phyloP scores from a whole-genome alignment of 1,140 invertebrate species.

The Drosophila pruinosa region DNA sequence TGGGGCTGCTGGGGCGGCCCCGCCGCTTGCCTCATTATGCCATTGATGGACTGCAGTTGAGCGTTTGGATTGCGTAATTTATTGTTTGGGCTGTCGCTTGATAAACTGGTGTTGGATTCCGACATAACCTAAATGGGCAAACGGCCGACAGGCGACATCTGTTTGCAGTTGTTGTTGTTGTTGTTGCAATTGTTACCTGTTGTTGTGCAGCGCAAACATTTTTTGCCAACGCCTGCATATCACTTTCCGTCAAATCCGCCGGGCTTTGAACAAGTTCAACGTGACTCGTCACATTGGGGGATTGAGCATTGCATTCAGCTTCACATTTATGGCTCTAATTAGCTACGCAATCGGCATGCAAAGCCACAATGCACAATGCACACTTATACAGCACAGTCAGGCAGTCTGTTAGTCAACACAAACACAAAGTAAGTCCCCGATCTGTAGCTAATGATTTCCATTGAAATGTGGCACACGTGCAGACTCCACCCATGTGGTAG shows the following conservation, averaged over 20 bases:
- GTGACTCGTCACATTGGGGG: slow-evolving; percentile 21
- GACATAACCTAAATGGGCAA: slow-evolving; percentile 69
- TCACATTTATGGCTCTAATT: slow-evolving; percentile 74
- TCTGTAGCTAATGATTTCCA: slow-evolving; percentile 44
- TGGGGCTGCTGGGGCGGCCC: slow-evolving; percentile 36
- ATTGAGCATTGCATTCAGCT: slow-evolving; percentile 29
- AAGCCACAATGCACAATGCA: slow-evolving; percentile 27
- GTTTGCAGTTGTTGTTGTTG: slow-evolving; percentile 33
- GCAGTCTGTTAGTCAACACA: neutral
- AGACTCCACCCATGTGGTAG: slow-evolving; percentile 51
- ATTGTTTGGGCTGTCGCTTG: slow-evolving; percentile 78
- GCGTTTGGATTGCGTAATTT: slow-evolving; percentile 82
- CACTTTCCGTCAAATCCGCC: slow-evolving; percentile 71
- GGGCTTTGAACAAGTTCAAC: slow-evolving; percentile 52
- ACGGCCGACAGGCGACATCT: slow-evolving; percentile 54
- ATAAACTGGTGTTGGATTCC: slow-evolving; percentile 77
- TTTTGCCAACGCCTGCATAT: slow-evolving; percentile 78
- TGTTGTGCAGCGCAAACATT: slow-evolving; percentile 39
- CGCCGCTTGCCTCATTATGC: slow-evolving; percentile 74
- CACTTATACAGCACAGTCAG: neutral
- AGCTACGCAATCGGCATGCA: slow-evolving; percentile 75
- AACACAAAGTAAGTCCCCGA: neutral
- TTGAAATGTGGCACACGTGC: slow-evolving; percentile 35
- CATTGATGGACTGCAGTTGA: slow-evolving; percentile 82
- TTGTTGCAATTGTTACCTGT: slow-evolving; percentile 27